Conservation (phyloP, 2,888 invertebrate species). For the Allophyes oxyacanthae region DNA sequence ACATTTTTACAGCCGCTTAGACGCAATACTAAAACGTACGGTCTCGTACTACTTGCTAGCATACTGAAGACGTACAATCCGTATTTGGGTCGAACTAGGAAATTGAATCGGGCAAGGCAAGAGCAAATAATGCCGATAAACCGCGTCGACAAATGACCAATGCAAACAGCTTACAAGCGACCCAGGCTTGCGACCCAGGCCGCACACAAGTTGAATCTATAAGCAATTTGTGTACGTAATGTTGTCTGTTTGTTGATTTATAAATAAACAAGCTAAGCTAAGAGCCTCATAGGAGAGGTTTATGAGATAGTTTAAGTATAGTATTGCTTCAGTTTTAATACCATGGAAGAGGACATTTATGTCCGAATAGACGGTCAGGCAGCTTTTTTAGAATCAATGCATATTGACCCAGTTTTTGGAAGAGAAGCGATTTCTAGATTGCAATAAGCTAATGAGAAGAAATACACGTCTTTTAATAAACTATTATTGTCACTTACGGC, state of each 20-base stretch:
- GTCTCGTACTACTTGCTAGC: constrained; percentile 25
- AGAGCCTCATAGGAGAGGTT: no score
- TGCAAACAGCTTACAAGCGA: constrained; percentile 65
- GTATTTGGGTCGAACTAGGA: constrained; percentile 53
- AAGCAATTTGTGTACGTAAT: constrained; percentile 40
- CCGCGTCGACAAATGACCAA: constrained; percentile 68
- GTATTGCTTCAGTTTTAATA: no score
- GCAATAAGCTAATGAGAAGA: no score
- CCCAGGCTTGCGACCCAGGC: constrained; percentile 46
- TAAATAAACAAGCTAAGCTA: constrained; percentile 23
- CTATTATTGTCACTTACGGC: no score
- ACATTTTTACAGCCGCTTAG: constrained; percentile 35
- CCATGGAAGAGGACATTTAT: no score
- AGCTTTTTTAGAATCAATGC: no score
- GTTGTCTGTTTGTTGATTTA: constrained; percentile 33
- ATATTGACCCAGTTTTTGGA: no score
- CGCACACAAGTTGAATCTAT: constrained; percentile 49
- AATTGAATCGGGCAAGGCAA: constrained; percentile 58
- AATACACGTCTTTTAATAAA: no score
- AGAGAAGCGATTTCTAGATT: no score
- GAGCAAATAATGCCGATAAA: constrained; percentile 67
- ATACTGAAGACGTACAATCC: constrained; percentile 35
- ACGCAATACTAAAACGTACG: constrained; percentile 40
- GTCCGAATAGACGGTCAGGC: no score
- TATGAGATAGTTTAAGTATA: no score